A percentile compares a stretch with the other conserved stretches of the same genome.
Evolutionary conservation across 2,888 invertebrate species (phyloP).

Genomic region (Polylopha cassiicola): DNA sequence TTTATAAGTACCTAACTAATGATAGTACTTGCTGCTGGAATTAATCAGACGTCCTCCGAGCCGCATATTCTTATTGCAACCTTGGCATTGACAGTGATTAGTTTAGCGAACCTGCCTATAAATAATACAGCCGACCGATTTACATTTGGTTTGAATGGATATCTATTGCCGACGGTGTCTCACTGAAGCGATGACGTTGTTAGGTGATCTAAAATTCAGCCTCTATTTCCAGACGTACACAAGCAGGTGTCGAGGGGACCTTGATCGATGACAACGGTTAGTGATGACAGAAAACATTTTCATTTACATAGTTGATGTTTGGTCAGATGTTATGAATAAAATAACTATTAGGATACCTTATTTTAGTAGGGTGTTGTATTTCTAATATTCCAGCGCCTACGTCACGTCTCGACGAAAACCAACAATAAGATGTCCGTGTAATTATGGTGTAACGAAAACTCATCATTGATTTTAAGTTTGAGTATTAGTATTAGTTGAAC

Average conservation of each 20-base stretch:
- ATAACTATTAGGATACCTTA: no score
- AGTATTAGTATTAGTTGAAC: no score
- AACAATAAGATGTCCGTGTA: no score
- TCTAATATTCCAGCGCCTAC: no score
- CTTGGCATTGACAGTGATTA: constrained; percentile 60
- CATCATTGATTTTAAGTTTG: no score
- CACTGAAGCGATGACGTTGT: constrained; percentile 16
- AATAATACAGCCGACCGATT: constrained; percentile 42
- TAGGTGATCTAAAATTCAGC: constrained; percentile 25
- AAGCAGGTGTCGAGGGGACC: constrained; percentile 22
- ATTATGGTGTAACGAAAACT: no score
- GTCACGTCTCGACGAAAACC: no score
- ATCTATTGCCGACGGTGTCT: constrained; percentile 27
- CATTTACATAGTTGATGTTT: constrained; percentile 22
- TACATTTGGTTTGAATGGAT: constrained; percentile 40
- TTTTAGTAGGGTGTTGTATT: no score
- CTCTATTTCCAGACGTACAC: constrained; percentile 24
- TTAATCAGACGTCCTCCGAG: constrained; percentile 17
- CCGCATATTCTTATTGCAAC: constrained; percentile 30
- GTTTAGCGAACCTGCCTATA: constrained; percentile 45
- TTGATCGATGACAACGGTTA: constrained; percentile 17
- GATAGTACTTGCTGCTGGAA: constrained; percentile 1
- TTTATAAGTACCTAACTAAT: constrained; percentile 1
- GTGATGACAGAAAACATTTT: constrained; percentile 11
- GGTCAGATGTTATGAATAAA: no score